Evolutionary conservation across 2,113 vertebrate genomes (phyloP), one percentile per base, ranked within the genome.

Genomic region (Falcunculus frontatus): DNA sequence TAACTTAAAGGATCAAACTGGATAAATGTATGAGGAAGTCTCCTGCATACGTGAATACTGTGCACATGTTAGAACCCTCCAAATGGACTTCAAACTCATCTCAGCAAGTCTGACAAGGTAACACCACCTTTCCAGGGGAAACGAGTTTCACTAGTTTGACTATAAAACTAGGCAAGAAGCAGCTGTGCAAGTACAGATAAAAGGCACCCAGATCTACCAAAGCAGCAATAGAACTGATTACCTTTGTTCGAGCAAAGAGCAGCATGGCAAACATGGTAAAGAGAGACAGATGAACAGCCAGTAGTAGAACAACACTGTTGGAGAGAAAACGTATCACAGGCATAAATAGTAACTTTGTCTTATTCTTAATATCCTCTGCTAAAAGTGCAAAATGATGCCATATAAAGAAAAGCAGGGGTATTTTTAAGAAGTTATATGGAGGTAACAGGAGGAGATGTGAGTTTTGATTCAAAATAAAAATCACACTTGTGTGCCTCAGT

Each of bases 231-330:
- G 5, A 32, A 77, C 1, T 13, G 13, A 85, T 98, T 97, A 99
- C 99, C 98, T 99, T 98, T 53, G 97, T 98, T 55, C 98, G 98
- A 44, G 98, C 96, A 87, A 99, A 99, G 57, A 99, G 98, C 97
- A 99, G 95, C 99, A 99, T 99, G 55, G 99, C 99, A 16, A 99
- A 98, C 99, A 99, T 98, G 25, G 99, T 99, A 91, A 99, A 99
- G 69, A 99, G 97, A 46, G 98, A 98, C 87, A 99, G 98, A 84
- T 99, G 99, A 32, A 99, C 92, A 3, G 97, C 97, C 93, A 99
- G 96, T 5, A 99, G 98, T 44, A 99, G 98, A 91, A 99, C 95
- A 20, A 99, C 99, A 37, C 99, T 99, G 96, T 84, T 60, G 64
- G 73, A 68, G 69, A 78, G 52, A 74, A 91, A 94, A 91, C 4